A percentile compares a stretch with the other conserved stretches of the same genome.
phyloP scores from a whole-genome alignment of 2,113 vertebrate species.

The Solea solea region DNA sequence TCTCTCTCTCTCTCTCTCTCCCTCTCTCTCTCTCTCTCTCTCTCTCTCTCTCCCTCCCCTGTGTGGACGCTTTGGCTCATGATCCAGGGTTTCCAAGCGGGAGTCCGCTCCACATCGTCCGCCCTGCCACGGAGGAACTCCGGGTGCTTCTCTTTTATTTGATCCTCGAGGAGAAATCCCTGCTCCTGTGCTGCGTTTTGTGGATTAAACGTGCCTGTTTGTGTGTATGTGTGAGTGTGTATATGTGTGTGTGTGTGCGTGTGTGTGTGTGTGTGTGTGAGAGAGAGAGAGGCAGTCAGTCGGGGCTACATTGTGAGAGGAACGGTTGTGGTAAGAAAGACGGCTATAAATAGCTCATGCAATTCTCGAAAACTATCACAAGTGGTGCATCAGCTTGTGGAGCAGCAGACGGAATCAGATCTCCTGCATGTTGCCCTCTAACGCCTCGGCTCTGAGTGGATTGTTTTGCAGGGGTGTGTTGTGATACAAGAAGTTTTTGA shows the following conservation, averaged over 20 bases:
- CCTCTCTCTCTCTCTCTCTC: background rate
- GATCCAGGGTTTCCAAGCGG: constrained; percentile 38
- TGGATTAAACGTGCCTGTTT: constrained; percentile 76
- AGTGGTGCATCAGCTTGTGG: constrained; percentile 77
- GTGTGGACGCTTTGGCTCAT: constrained; percentile 52
- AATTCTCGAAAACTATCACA: constrained; percentile 83
- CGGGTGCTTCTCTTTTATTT: constrained; percentile 8
- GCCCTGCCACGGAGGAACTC: constrained; percentile 61
- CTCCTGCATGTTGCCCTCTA: constrained; percentile 43
- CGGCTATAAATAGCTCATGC: constrained; percentile 82
- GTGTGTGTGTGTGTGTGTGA: constrained; percentile 3
- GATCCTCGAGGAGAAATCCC: background rate
- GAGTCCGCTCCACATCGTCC: constrained; percentile 56
- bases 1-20: too few species aligned
- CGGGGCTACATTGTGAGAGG: constrained; percentile 73
- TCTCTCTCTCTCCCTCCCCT: background rate
- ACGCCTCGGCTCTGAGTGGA: constrained; percentile 42
- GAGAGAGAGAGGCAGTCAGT: constrained; percentile 27
- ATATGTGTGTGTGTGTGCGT: background rate
- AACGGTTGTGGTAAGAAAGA: constrained; percentile 78
- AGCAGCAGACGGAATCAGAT: constrained; percentile 69
- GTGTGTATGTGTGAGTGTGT: constrained; percentile 17
- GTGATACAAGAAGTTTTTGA: constrained; percentile 53
- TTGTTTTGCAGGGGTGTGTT: constrained; percentile 15
- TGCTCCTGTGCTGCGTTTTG: constrained; percentile 46